A percentile compares a stretch with the other conserved stretches of the same genome.
Conservation (phyloP, 2,113 vertebrate species). For the Pangasianodon hypophthalmus region DNA sequence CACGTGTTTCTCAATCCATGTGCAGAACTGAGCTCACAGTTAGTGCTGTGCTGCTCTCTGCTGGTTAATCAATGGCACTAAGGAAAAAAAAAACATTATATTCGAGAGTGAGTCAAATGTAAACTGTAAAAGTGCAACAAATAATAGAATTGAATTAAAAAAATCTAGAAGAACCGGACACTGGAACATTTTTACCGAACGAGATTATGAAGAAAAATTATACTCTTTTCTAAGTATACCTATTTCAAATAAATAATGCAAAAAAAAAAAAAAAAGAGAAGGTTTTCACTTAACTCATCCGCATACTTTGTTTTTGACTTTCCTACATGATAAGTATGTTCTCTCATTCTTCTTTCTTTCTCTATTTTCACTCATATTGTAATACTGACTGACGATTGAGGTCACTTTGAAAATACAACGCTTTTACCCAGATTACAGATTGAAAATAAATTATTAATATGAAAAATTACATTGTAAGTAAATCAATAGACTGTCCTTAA, state of each 20-base stretch:
- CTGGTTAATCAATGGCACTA: background rate
- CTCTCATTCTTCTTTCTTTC: too few relatives aligned
- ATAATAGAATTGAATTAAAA: background rate
- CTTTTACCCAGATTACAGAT: background rate
- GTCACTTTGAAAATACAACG: background rate
- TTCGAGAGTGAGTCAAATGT: background rate
- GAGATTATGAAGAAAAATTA: background rate
- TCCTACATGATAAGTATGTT: background rate
- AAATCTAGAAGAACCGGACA: background rate
- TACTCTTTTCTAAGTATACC: background rate
- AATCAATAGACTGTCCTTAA: background rate
- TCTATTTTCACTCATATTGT: too few relatives aligned
- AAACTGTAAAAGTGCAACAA: background rate
- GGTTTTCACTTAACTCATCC: background rate
- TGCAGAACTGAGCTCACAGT: background rate
- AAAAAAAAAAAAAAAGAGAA: background rate
- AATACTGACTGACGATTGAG: too few relatives aligned
- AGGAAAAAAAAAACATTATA: background rate
- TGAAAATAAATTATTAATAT: background rate
- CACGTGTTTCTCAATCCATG: background rate
- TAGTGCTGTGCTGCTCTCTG: constrained; percentile 29
- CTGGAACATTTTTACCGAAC: background rate
- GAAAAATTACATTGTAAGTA: background rate
- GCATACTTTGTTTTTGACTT: background rate
- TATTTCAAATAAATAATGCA: background rate